Percentiles rank a stretch among this genome's conserved stretches.
phyloP scores from a whole-genome alignment of 2,113 vertebrate genomes.

The Oreochromis niloticus region DNA sequence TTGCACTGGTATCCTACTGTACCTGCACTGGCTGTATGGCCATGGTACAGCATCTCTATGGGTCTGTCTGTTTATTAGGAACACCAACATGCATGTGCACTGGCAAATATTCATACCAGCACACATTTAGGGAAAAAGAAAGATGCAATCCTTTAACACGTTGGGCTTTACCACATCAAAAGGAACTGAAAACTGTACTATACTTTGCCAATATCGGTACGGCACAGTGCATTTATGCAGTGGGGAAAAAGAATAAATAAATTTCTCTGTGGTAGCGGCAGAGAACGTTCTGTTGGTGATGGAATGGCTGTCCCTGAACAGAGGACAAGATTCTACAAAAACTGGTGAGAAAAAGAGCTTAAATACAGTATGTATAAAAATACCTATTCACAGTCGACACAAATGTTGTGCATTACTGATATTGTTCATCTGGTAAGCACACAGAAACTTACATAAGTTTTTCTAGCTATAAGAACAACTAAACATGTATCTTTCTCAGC shows the following conservation, averaged over 20 bases:
- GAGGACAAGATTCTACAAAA: constrained; percentile 43
- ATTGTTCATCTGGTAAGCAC: constrained; percentile 66
- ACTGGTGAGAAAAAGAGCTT: constrained; percentile 50
- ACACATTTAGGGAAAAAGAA: background rate
- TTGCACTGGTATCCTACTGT: constrained; percentile 36
- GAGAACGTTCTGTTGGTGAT: constrained; percentile 28
- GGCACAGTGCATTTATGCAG: constrained; percentile 7
- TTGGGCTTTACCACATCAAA: background rate
- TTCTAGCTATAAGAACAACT: constrained; percentile 51
- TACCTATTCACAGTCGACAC: constrained; percentile 75
- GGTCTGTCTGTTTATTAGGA: background rate
- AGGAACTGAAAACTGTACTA: background rate
- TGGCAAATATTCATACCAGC: background rate
- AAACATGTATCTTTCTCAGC: constrained; percentile 63
- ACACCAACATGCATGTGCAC: background rate
- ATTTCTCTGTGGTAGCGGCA: constrained; percentile 11
- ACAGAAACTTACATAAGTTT: constrained; percentile 58
- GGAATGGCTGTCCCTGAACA: constrained; percentile 49
- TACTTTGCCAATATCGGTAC: background rate
- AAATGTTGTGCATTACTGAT: constrained; percentile 75
- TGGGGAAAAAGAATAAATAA: constrained; percentile 47
- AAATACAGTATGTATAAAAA: constrained; percentile 73
- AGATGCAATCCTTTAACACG: background rate
- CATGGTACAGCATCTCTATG: background rate
- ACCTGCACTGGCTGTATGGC: constrained; percentile 8